These are phyloP conservation scores for Microchrysa polita DNA, from an alignment of 2,888 invertebrate genomes.

Conservation along the genomic window DNA sequence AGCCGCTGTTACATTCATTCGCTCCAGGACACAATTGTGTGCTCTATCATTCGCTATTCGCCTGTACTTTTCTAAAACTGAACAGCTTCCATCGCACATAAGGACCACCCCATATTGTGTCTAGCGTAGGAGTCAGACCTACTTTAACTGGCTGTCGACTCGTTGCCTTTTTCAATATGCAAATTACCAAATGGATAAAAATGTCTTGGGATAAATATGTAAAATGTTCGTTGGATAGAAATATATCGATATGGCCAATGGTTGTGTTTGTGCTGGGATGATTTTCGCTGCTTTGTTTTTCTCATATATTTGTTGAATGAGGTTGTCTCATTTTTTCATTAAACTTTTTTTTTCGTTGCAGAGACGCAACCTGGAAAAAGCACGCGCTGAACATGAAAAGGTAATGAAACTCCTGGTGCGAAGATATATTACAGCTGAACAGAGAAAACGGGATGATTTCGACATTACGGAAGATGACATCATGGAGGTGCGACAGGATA, in stretches of 20 bases:
- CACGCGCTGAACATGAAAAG: slow-evolving; percentile 77
- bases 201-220: slow-evolving; percentile 30
- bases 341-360: slow-evolving; percentile 57
- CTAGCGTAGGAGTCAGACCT: slow-evolving; percentile 2
- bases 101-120: background rate
- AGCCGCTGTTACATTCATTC: background rate
- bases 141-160: background rate
- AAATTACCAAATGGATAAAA: slow-evolving; percentile 43
- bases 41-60: background rate
- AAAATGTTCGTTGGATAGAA: slow-evolving; percentile 2
- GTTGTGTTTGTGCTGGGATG: background rate
- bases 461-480: slow-evolving; percentile 97
- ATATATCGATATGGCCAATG: background rate
- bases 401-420: slow-evolving; percentile 90
- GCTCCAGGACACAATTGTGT: background rate
- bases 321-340: no score
- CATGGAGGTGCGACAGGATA: slow-evolving; percentile 97
- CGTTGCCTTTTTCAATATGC: slow-evolving; percentile 6
- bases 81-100: no score
- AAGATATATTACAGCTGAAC: slow-evolving; percentile 90
- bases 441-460: slow-evolving; percentile 87
- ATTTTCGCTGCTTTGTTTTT: background rate
- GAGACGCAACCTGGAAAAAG: slow-evolving; percentile 79
- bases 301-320: background rate
- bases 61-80: no score